phyloP scores from a whole-genome alignment of 2,113 vertebrate species.

The Rhadina sibilatrix region DNA sequence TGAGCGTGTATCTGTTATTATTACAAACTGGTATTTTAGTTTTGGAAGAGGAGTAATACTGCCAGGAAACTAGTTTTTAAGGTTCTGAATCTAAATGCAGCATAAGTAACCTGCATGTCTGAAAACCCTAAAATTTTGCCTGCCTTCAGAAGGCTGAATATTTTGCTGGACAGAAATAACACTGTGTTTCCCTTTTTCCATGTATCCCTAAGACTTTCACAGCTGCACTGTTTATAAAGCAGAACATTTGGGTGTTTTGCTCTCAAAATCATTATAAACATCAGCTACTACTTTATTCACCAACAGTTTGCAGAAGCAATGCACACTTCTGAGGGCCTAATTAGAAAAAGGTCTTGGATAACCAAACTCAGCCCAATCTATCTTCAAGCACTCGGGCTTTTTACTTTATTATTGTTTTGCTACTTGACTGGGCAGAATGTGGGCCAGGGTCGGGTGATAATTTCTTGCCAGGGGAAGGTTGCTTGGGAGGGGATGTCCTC shows the following conservation, averaged over 20 bases:
- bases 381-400: neutral
- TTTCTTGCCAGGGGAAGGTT: neutral
- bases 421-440: neutral
- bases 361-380: neutral
- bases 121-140: neutral
- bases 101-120: neutral
- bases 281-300: neutral
- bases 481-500: neutral
- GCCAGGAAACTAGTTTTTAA: neutral
- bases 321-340: neutral
- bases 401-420: neutral
- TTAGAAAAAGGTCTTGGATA: neutral
- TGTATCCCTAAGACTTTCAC: neutral
- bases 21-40: neutral
- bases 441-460: neutral
- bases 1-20: neutral
- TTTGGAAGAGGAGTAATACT: neutral
- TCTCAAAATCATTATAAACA: neutral
- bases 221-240: neutral
- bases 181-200: neutral
- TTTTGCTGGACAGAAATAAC: neutral
- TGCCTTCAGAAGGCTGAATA: neutral
- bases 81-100: neutral
- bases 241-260: neutral
- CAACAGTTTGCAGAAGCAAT: neutral